Base-by-base conservation (phyloP, 2,113 vertebrate genomes). In the Callionymus lyra region DNA sequence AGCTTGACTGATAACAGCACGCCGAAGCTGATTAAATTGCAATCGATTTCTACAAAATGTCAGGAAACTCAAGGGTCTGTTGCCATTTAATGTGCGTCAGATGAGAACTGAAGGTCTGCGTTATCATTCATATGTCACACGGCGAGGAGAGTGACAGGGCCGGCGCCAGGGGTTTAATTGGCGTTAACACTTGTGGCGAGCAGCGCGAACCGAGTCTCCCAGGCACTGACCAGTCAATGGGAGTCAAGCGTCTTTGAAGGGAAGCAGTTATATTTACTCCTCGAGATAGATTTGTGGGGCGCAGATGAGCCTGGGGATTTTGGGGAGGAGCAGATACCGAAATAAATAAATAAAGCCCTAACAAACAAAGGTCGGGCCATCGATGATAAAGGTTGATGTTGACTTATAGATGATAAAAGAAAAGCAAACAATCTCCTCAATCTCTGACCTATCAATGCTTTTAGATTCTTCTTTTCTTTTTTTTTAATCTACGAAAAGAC, bases 41-140 rank as follows among this genome's bases (percentile, higher is more conserved):
- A 88, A 88, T 87, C 88, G 89, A 92, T 91, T 89, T 87, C 87
- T 83, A 80, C 86, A 80, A 90, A 88, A 87, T 82, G 84, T 88
- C 84, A 82, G 82, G 82, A 81, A 82, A 85, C 81, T 75, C 81
- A 68, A 70, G 82, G 63, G 70, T 76, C 84, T 77, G 79, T 68
- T 74, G 80, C 82, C 86, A 82, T 86, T 88, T 89, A 85, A 84
- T 88, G 86, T 81, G 84, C 85, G 71, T 90, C 85, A 83, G 74
- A 86, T 62, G 70, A 72, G 67, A 70, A 69, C 81, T 80, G 83
- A 89, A 84, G 86, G 83, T 84, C 41, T 38, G 86, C 89, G 86
- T 89, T 89, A 90, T 91, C 88, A 87, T 87, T 81, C 86, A 87
- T 70, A 64, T 68, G 74, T 75, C 76, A 74, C 65, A 61, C 52